phyloP scores from a whole-genome alignment of 2,888 invertebrate genomes.

The Gymnocheta viridis region DNA sequence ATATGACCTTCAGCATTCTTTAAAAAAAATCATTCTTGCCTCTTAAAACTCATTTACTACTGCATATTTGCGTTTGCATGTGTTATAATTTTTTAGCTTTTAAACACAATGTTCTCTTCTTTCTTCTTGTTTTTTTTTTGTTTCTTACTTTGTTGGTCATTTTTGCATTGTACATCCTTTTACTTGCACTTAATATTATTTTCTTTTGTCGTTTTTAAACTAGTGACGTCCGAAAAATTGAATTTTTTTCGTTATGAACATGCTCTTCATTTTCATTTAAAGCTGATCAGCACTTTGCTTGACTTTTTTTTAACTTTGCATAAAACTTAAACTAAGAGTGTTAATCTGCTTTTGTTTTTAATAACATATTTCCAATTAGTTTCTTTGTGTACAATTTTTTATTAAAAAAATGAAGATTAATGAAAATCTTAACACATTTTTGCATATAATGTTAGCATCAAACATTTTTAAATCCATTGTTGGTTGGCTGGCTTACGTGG shows the following conservation, averaged over 20 bases:
- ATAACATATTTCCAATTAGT: too few species aligned
- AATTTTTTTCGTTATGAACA: constrained; percentile 1
- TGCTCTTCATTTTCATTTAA: background rate
- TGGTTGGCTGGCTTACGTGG: too few species aligned
- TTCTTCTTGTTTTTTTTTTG: constrained; percentile 9
- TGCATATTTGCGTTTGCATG: background rate
- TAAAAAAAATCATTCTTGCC: constrained; percentile 24
- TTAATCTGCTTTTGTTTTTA: too few species aligned
- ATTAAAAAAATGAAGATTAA: too few species aligned
- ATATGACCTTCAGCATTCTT: constrained; percentile 57
- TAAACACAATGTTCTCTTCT: background rate
- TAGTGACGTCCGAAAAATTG: constrained; percentile 29
- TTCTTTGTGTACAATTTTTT: too few species aligned
- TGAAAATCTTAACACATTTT: too few species aligned
- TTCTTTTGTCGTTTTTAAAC: constrained; percentile 5
- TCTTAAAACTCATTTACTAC: too few species aligned
- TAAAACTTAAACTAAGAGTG: too few species aligned
- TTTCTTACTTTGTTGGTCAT: background rate
- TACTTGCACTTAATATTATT: background rate
- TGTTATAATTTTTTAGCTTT: constrained; percentile 6
- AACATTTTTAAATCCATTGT: too few species aligned
- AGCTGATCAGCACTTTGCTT: constrained; percentile 24
- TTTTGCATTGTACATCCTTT: background rate
- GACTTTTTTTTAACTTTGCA: background rate
- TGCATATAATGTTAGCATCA: too few species aligned